A percentile compares a stretch with the other conserved stretches of the same genome.
Conservation (phyloP, 2,888 invertebrate species). For the Scaptomyza parva region DNA sequence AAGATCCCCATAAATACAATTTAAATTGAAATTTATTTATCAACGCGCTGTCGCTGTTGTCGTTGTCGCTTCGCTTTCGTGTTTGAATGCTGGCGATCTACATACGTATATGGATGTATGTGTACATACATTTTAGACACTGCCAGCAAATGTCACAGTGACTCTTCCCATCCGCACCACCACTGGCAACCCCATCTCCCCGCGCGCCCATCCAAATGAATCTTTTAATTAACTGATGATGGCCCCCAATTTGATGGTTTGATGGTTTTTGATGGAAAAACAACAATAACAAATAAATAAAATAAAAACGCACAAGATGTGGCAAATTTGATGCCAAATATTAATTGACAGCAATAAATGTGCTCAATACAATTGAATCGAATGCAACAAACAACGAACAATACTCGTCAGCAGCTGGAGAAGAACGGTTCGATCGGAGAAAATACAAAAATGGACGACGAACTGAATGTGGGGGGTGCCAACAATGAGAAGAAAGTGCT, state of each 20-base stretch:
- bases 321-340: slow-evolving; percentile 41
- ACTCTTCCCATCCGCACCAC: slow-evolving; percentile 6
- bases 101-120: neutral
- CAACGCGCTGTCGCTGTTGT: too few relatives aligned
- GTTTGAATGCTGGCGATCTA: slow-evolving; percentile 16
- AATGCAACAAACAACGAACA: slow-evolving; percentile 48
- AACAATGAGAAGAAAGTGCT: slow-evolving; percentile 89
- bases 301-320: slow-evolving; percentile 34
- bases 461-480: slow-evolving; percentile 51
- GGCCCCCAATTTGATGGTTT: slow-evolving; percentile 19
- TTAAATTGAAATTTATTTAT: slow-evolving; percentile 78
- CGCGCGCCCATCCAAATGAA: neutral
- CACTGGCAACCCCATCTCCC: neutral
- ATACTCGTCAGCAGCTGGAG: slow-evolving; percentile 42
- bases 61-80: slow-evolving; percentile 9
- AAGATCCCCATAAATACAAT: slow-evolving; percentile 44
- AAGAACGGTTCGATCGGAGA: slow-evolving; percentile 19
- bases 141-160: slow-evolving; percentile 28
- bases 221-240: slow-evolving; percentile 49
- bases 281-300: slow-evolving; percentile 5
- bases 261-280: slow-evolving; percentile 35
- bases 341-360: slow-evolving; percentile 74
- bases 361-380: slow-evolving; percentile 69
- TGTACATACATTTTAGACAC: slow-evolving; percentile 16
- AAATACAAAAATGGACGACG: slow-evolving; percentile 55